Base-by-base conservation (phyloP, 2,797 vertebrate species). In the Dromococcyx pavoninus region DNA sequence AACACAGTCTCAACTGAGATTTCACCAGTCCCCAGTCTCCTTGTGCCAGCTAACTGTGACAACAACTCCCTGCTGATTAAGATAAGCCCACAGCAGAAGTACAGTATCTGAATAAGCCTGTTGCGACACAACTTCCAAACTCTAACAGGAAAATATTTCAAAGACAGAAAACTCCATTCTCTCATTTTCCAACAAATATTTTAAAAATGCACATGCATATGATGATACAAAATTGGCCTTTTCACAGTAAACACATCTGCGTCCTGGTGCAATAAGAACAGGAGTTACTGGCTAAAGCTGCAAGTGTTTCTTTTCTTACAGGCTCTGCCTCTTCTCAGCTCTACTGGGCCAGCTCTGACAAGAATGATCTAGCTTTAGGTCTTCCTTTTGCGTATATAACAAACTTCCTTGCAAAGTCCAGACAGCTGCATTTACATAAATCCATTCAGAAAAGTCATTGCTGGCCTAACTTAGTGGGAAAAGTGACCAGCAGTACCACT, bases 231-330 rank as follows among this genome's bases (percentile, higher is more conserved):
- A 94, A 88, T 21, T 46, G 64, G 77, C 57, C 71, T 82, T 94
- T 95, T 87, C 86, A 93, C 33, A 82, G 74, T 82, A 93, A 91
- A 94, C 60, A 51, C 41, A 80, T 85, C 82, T 80, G 61, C 27
- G 54, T 73, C 44, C 79, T 0, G 0, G n/a, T 54, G 50, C 50
- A 65, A 9, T 32, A 83, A 86, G n/a, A 90, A 67, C 46, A 44
- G 41, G 48, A 93, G 54, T 66, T 76, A 86, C 69, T 53, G 88
- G 74, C 37, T 88, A 35, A 82, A 87, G 39, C 27, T n/a, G 19
- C 6, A 88, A 60, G 16, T 33, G 9, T 5, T 85, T 65, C 46
- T 67, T 58, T 24, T 17, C 41, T 94, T 84, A 41, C 33, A 91
- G 83, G 23, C 27, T 67, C 5, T 65, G 44, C 22, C 61, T 91